Base-by-base conservation (phyloP, 2,113 vertebrate species). In the Ranitomeya variabilis region DNA sequence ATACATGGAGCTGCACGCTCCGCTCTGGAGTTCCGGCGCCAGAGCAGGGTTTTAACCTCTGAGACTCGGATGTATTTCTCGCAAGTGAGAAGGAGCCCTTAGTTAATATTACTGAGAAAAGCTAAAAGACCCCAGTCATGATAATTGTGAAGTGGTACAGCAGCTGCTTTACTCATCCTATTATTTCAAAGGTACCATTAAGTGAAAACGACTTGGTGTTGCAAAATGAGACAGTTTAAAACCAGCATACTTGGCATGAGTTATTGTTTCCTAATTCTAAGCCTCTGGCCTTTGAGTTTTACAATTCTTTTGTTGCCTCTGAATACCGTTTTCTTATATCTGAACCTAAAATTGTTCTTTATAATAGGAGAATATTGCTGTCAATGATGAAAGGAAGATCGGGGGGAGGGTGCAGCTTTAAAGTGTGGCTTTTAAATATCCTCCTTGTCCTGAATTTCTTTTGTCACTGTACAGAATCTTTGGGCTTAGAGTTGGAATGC, bases 141-240 rank as follows among this genome's bases (percentile, higher is more conserved):
- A 71, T 71, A 13, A 76, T 45, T 37, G 31, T 18, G 37, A 76
- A 51, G 73, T 13, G 21, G 67, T 71, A 45, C 69, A 71, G 73
- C 73, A 76, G 31, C 73, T 51, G 37, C 15, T 10, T 3, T 11
- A 37, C 26, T 76, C 73, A 37, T 76, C 37, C 73, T 51, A 14
- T 76, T 76, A 76, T 76, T 76, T 76, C 73, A 51, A 51, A 76
- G 37, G 37, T 76, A 37, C 73, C 26, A 51, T 76, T 76, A 76
- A 76, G 18, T 19, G 73, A 76, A 37, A 76, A 76, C 37, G 19
- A 76, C 31, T 74, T 45, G 13, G 12, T 7, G 71, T 13, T 10
- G n/a, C 66, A 67, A 74, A 76, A 15, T 37, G 37, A 76, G 73
- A 76, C 73, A 45, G 73, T 18, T 51, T 51, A 51, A 51, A 31